Conservation (phyloP, 2,113 vertebrate genomes). For the Sphaerodactylus townsendi region DNA sequence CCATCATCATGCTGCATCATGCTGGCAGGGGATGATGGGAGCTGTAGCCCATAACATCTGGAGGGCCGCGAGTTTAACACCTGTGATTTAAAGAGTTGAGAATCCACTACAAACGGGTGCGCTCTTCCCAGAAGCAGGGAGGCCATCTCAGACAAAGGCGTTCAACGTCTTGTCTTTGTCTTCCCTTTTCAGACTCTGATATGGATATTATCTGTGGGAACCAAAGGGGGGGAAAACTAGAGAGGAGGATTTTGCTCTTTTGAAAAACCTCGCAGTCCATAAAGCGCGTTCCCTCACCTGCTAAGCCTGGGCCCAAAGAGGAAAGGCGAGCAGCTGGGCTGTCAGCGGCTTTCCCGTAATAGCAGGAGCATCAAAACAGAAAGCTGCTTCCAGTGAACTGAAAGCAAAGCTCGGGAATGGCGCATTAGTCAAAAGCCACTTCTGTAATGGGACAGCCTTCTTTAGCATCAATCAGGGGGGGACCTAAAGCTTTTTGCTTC, state of each 20-base stretch:
- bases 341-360: conserved; percentile 70
- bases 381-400: conserved; percentile 16
- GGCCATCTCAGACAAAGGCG: not conserved
- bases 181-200: not conserved
- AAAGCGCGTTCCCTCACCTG: conserved; percentile 16
- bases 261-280: not conserved
- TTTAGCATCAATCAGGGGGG: rapidly evolving
- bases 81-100: too few species aligned
- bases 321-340: conserved; percentile 57
- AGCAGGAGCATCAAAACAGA: conserved; percentile 30
- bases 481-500: rapidly evolving
- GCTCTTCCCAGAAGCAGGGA: not conserved
- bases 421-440: not conserved
- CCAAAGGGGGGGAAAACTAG: not conserved
- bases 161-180: not conserved
- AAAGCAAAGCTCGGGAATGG: not conserved
- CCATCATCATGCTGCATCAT: too few species aligned
- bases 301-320: conserved; percentile 37
- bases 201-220: not conserved
- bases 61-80: too few species aligned
- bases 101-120: too few species aligned
- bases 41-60: too few species aligned
- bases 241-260: conserved; percentile 23
- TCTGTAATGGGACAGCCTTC: not conserved
- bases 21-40: too few species aligned